Conservation (phyloP, 2,113 vertebrate species). For the Cheirogaleus medius region DNA sequence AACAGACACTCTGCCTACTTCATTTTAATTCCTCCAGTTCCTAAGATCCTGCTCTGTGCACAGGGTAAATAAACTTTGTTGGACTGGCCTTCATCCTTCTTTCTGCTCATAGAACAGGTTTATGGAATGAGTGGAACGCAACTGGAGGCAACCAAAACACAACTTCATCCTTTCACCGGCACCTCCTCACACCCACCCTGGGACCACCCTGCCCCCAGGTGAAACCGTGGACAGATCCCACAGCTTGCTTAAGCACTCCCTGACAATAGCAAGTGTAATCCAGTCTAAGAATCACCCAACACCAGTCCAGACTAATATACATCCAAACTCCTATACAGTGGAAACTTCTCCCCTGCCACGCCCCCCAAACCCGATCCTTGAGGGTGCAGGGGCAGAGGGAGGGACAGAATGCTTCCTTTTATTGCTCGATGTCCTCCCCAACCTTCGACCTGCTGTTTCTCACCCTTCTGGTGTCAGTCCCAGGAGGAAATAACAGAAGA, state of each 20-base stretch:
- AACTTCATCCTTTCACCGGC: not conserved
- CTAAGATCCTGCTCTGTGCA: not conserved
- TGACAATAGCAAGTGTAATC: not conserved
- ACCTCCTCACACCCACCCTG: not conserved
- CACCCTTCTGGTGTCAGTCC: not conserved
- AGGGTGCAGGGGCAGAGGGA: fast-evolving
- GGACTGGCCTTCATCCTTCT: not conserved
- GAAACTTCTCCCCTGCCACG: not conserved
- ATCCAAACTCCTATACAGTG: not conserved
- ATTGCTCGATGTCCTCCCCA: no score
- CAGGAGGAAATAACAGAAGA: not conserved
- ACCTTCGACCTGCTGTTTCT: not conserved
- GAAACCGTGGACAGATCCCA: not conserved
- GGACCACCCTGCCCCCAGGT: not conserved
- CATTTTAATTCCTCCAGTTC: not conserved
- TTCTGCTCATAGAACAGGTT: not conserved
- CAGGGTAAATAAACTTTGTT: not conserved
- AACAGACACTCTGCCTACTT: not conserved
- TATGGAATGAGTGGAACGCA: not conserved
- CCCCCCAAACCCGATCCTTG: not conserved
- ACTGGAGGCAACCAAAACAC: not conserved
- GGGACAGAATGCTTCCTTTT: no score
- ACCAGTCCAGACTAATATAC: not conserved
- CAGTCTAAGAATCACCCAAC: not conserved
- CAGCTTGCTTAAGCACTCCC: not conserved